Evolutionary conservation across 2,888 invertebrate species (phyloP).

Genomic region (Microctonus brassicae): DNA sequence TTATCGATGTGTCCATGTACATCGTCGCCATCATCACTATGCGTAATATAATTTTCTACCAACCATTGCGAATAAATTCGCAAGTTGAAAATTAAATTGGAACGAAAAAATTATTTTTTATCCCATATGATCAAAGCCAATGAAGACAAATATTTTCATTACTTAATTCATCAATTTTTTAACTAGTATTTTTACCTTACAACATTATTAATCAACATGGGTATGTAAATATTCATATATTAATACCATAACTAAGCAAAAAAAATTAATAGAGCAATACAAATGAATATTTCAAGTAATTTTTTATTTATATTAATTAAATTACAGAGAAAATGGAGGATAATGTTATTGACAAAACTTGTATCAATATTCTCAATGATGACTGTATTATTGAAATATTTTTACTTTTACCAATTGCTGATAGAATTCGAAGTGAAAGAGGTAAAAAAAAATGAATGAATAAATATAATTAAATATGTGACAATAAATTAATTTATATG

Average conservation of each 20-base stretch:
- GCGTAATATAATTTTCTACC: neutral
- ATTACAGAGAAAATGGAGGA: neutral
- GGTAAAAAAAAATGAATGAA: constrained; percentile 50
- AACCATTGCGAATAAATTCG: neutral
- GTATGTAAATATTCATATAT: too few relatives aligned
- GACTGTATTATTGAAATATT: constrained; percentile 74
- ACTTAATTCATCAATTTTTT: too few relatives aligned
- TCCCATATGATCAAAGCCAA: too few relatives aligned
- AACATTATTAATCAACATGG: too few relatives aligned
- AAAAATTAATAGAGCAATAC: too few relatives aligned
- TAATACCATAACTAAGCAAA: too few relatives aligned
- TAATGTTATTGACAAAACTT: neutral
- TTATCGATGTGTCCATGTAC: neutral
- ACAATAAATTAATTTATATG: neutral
- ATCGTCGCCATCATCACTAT: neutral
- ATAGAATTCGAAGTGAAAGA: constrained; percentile 73
- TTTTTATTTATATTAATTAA: neutral
- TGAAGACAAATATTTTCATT: neutral
- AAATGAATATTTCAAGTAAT: too few relatives aligned
- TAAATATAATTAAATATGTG: neutral
- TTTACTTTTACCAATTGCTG: constrained; percentile 71
- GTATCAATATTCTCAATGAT: constrained; percentile 70
- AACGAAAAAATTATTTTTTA: neutral
- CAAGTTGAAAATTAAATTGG: neutral
- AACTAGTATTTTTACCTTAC: too few relatives aligned